Base-by-base conservation (phyloP, 1,140 invertebrate species). In the Lutraria rhynchaena region DNA sequence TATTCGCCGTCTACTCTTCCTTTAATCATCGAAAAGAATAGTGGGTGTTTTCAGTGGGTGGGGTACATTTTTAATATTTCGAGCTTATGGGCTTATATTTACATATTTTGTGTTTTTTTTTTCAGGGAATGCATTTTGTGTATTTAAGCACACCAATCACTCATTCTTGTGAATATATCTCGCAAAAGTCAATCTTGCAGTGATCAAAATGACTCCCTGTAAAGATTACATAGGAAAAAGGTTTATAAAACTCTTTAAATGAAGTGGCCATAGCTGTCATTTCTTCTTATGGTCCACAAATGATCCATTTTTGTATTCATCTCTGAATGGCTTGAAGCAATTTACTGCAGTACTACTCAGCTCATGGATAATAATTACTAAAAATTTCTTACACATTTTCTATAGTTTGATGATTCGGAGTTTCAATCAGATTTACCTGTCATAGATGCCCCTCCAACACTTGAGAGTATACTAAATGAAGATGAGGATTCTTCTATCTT, bases 391-490 rank as follows among this genome's bases (percentile, higher is more conserved):
- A 53, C n/a, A 11, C 27, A 71, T 60, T 91, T 93, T 51, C 71
- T n/a, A n/a, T n/a, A 95, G 95, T 92, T 97, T 81, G 96, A 97
- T 93, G 96, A 96, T 93, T 94, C 94, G 31, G 96, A 97, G 92
- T 97, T 96, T 93, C 69, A 81, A 29, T 77, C 78, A 46, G 95
- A 96, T 83, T 95, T 97, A 88, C 96, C 96, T 63, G 93, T 95
- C 51, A 94, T 96, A 67, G 95, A 95, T 69, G 94, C 95, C 88
- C 93, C 95, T 82, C 96, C 96, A n/a, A 95, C 96, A 0, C 92
- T 97, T 84, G 96, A 97, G 90, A 96, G 96, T 88, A 96, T 97
- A 87, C 92, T 98, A 44, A 96, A 96, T 92, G 96, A 96, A 84
- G 95, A 92, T 58, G 90, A 91, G 85, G 87, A 89, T 41, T 84